Conservation (phyloP, 2,797 vertebrate genomes). For the Micromesistius poutassou region DNA sequence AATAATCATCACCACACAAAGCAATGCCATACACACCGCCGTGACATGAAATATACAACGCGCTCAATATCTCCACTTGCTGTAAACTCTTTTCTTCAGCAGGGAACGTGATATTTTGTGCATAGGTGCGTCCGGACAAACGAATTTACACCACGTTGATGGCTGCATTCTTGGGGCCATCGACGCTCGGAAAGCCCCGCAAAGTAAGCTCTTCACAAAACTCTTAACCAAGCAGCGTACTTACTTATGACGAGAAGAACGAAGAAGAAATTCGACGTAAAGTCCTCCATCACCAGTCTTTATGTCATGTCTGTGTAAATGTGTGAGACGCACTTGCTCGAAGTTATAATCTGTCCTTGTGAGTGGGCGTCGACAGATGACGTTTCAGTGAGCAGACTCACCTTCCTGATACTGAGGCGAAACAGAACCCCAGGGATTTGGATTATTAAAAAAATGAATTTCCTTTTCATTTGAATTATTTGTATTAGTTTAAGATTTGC, state of each 20-base stretch:
- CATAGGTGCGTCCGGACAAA: background rate
- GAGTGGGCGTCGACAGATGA: background rate
- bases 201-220: background rate
- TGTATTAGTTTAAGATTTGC: too few relatives aligned
- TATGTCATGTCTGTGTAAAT: background rate
- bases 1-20: background rate
- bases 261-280: constrained; percentile 33
- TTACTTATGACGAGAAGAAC: constrained; percentile 40
- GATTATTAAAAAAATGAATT: background rate
- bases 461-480: too few relatives aligned
- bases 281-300: constrained; percentile 49
- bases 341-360: background rate
- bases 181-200: background rate
- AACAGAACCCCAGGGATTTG: too few relatives aligned
- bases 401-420: background rate
- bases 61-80: background rate
- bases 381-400: background rate
- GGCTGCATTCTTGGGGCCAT: too few relatives aligned
- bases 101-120: background rate
- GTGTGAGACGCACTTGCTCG: constrained; percentile 43
- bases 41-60: background rate
- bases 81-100: background rate
- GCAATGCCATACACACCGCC: background rate
- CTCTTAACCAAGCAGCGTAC: constrained; percentile 22
- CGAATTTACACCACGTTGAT: background rate